These are phyloP conservation scores for Chorisops tibialis DNA, from an alignment of 2,888 invertebrate genomes.

Conservation along the genomic window DNA sequence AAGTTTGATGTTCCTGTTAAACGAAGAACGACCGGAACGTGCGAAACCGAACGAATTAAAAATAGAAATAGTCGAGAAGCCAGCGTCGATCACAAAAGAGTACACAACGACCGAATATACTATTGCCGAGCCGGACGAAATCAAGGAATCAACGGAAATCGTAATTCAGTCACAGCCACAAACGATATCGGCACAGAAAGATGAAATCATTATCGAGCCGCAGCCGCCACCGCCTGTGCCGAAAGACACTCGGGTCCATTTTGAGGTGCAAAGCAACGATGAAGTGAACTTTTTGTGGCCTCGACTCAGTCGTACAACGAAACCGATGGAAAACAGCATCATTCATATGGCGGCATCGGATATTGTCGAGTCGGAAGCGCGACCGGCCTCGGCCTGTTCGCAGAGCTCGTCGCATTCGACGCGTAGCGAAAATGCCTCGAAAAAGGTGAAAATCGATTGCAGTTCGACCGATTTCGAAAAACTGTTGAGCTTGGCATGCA, in stretches of 20 bases:
- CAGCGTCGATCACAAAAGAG: not conserved
- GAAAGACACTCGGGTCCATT: constrained; percentile 34
- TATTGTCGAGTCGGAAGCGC: constrained; percentile 5
- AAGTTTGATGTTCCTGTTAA: constrained; percentile 50
- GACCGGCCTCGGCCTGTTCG: constrained; percentile 25
- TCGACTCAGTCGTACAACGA: constrained; percentile 14
- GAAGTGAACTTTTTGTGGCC: constrained; percentile 33
- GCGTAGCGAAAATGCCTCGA: constrained; percentile 35
- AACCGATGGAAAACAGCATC: constrained; percentile 22
- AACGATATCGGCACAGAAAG: not conserved
- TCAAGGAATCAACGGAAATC: constrained; percentile 2
- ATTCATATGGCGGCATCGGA: constrained; percentile 34
- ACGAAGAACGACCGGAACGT: constrained; percentile 45
- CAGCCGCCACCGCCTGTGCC: constrained; percentile 21
- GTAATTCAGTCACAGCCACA: not conserved
- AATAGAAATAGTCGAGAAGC: constrained; percentile 37
- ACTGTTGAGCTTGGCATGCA: constrained; percentile 45
- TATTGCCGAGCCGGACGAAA: constrained; percentile 23
- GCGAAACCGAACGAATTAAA: constrained; percentile 37
- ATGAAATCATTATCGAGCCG: constrained; percentile 29
- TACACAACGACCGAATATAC: constrained; percentile 26
- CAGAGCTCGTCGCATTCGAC: constrained; percentile 26
- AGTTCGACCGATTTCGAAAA: constrained; percentile 46
- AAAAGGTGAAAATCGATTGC: constrained; percentile 45
- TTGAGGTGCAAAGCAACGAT: constrained; percentile 36